Conservation (phyloP, 1,140 invertebrate species). For the Plutomurus gul region DNA sequence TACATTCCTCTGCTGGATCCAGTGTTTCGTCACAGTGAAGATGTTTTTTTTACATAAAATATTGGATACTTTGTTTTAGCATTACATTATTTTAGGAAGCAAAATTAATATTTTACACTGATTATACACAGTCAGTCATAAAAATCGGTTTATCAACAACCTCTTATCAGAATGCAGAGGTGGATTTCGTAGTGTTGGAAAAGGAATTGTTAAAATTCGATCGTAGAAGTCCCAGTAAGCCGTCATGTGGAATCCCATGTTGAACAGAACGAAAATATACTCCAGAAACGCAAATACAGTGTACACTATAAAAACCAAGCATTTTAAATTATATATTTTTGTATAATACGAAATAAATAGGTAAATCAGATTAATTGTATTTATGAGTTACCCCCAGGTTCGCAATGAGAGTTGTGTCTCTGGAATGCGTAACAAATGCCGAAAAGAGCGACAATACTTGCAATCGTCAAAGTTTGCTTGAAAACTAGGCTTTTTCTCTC, state of each 20-base stretch:
- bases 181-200: not conserved
- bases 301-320: conserved; percentile 71
- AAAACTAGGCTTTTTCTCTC: conserved; percentile 72
- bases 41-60: no score
- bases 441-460: conserved; percentile 76
- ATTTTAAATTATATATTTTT: not conserved
- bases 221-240: conserved; percentile 81
- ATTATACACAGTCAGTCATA: no score
- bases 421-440: conserved; percentile 86
- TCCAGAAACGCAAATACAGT: conserved; percentile 93
- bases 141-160: no score
- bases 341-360: not conserved
- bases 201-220: conserved; percentile 35
- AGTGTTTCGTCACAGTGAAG: no score
- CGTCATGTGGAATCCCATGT: conserved; percentile 91
- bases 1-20: no score
- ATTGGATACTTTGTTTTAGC: no score
- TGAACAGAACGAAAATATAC: conserved; percentile 88
- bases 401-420: conserved; percentile 88
- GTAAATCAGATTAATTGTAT: not conserved
- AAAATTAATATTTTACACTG: no score
- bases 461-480: conserved; percentile 73
- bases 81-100: no score
- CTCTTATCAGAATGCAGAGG: not conserved
- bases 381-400: conserved; percentile 76